Evolutionary conservation across 2,888 invertebrate genomes (phyloP), one percentile per base, ranked within the genome.

Genomic region (Stenchaetothrips biformis): DNA sequence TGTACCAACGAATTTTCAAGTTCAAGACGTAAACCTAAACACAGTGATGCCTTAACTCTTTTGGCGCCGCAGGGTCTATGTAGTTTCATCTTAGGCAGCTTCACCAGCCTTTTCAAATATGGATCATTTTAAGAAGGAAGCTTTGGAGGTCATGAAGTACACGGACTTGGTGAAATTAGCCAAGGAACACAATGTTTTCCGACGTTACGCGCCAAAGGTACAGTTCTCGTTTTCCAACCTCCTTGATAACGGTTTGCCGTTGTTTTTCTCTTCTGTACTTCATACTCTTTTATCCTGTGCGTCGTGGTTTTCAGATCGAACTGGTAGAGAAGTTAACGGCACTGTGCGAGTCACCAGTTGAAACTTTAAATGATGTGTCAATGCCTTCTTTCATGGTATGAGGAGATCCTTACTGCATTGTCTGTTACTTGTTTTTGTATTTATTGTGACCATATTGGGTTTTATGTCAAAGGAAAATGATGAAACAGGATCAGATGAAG

Each of bases 141-240:
- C 7, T 3, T 74, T 74, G 21, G 67, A 74, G 25, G 21, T 25
- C 7, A 25, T 25, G 8, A 74, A 74, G 25, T 74, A 74, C 11
- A 11, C 67, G 1, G 67, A 74, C 25, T 11, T 74, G 25, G 67
- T 74, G 6, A 74, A 74, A 74, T n/a, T 74, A 25, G 67, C 67
- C 0, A 74, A 74, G 25, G 67, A 74, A 21, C 21, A 74, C 25
- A 25, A 9, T 7, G 67, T 74, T n/a, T 74, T 25, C 8, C 21
- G 67, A 11, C 67, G 67, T 21, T 74, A 74, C 25, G 67, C 67
- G 67, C 67, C 67, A n/a, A 74, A 74, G 67, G 67, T 74, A 74
- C 7, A 25, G 37, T 37, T 6, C 62, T 18, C 2, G 18, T 18
- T 62, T n/a, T 62, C n/a, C 62, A 62, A 62, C n/a, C 9, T 67